Percentiles rank a stretch among this genome's conserved stretches.
Conservation (phyloP, 2,888 invertebrate genomes). For the Pycnomerus fuliginosus region DNA sequence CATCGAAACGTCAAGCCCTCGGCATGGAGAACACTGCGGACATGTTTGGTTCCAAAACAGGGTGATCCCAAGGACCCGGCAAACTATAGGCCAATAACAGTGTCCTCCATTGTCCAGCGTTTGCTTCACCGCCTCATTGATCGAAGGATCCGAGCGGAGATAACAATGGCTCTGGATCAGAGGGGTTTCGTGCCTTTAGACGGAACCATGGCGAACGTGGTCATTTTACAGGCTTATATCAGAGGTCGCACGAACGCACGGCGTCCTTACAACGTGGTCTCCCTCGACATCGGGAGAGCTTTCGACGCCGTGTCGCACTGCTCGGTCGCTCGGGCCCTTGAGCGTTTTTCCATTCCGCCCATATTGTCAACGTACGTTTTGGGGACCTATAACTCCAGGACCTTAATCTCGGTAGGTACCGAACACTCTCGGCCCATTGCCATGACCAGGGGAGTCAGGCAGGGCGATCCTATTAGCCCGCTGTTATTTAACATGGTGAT, state of each 20-base stretch:
- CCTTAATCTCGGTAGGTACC: slow-evolving; percentile 25
- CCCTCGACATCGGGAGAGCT: slow-evolving; percentile 1
- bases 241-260: neutral
- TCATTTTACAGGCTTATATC: neutral
- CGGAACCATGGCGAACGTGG: neutral
- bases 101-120: neutral
- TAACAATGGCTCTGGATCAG: neutral
- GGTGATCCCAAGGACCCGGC: neutral
- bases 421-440: slow-evolving; percentile 14
- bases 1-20: neutral
- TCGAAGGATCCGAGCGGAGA: neutral
- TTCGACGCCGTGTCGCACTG: slow-evolving; percentile 6
- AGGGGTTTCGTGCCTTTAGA: neutral
- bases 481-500: slow-evolving; percentile 34
- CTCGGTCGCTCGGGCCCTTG: neutral
- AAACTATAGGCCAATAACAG: neutral
- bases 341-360: neutral
- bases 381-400: slow-evolving; percentile 30
- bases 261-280: neutral
- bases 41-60: neutral
- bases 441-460: slow-evolving; percentile 43
- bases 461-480: slow-evolving; percentile 48
- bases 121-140: neutral
- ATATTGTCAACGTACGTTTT: slow-evolving; percentile 17
- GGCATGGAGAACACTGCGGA: neutral